Evolutionary conservation across 2,113 vertebrate genomes (phyloP).

Genomic region (Sarotherodon lohbergeri): DNA sequence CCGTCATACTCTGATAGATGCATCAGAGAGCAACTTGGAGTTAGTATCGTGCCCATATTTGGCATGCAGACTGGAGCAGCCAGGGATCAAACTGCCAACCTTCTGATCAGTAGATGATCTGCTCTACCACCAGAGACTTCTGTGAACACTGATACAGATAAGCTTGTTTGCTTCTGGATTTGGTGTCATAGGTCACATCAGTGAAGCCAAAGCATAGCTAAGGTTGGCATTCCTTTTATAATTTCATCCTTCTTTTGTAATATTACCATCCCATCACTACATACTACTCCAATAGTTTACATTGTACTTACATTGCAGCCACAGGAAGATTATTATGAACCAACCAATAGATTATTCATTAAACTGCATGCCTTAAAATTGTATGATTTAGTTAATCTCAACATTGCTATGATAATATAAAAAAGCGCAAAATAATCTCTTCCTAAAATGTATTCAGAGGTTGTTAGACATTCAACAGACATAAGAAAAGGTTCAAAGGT

Average conservation of each 20-base stretch:
- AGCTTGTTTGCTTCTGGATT: background rate
- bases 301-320: background rate
- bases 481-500: background rate
- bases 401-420: background rate
- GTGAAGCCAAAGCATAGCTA: background rate
- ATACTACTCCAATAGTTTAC: background rate
- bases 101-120: accelerated
- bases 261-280: background rate
- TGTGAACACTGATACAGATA: background rate
- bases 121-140: background rate
- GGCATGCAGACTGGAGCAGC: background rate
- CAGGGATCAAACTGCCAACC: background rate
- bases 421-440: accelerated
- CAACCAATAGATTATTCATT: background rate
- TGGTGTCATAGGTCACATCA: background rate
- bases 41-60: background rate
- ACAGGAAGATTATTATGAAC: background rate
- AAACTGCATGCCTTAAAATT: background rate
- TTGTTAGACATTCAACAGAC: background rate
- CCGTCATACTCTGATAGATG: accelerated
- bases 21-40: accelerated
- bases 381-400: background rate
- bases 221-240: background rate
- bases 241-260: background rate
- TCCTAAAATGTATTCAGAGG: background rate